Conservation (phyloP, 1,140 invertebrate genomes). For the Drosophila tristis region DNA sequence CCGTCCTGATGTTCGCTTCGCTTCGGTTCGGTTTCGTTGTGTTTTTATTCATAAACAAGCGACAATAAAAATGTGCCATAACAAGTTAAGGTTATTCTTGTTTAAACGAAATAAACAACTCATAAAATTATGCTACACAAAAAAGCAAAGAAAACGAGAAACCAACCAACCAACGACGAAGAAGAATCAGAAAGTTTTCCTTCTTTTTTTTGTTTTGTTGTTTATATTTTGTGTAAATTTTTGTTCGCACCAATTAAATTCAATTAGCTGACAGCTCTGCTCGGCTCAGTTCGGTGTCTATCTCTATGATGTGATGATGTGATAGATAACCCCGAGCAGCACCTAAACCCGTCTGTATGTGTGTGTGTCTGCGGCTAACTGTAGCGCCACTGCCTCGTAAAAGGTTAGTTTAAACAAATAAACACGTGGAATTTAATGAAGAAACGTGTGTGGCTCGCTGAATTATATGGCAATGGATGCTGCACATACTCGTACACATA, state of each 20-base stretch:
- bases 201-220: constrained; percentile 11
- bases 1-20: background rate
- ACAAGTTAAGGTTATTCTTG: constrained; percentile 68
- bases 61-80: constrained; percentile 65
- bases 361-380: constrained; percentile 50
- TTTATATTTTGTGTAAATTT: constrained; percentile 71
- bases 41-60: constrained; percentile 64
- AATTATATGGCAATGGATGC: constrained; percentile 27
- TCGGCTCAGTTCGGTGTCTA: constrained; percentile 1
- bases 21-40: constrained; percentile 2
- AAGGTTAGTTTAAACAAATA: constrained; percentile 80
- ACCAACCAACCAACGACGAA: constrained; percentile 16
- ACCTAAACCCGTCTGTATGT: constrained; percentile 17
- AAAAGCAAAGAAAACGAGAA: constrained; percentile 21
- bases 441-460: constrained; percentile 73
- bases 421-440: constrained; percentile 78
- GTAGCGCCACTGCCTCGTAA: constrained; percentile 73
- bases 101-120: constrained; percentile 75
- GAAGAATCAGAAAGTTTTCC: constrained; percentile 42
- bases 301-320: constrained; percentile 39
- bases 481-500: too few relatives aligned
- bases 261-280: constrained; percentile 73
- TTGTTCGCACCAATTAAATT: constrained; percentile 78
- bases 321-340: constrained; percentile 41
- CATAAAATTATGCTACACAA: constrained; percentile 68